These are phyloP conservation scores for Hirtodrosophila duncani DNA, from an alignment of 2,888 invertebrate genomes.

Conservation along the genomic window DNA sequence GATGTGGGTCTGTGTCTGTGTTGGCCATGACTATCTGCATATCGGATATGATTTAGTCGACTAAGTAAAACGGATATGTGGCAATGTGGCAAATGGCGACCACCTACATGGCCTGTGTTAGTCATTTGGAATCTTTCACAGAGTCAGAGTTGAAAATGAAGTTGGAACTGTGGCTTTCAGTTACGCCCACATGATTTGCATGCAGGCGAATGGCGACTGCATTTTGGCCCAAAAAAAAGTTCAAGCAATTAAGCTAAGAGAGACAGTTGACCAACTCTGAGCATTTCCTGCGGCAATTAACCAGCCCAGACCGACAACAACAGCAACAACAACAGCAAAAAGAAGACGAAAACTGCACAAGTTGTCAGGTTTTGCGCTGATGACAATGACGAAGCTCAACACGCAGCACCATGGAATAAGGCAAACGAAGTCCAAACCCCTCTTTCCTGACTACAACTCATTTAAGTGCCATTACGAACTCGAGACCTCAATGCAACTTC, in stretches of 20 bases:
- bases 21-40: no score
- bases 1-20: no score
- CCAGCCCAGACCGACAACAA: constrained; percentile 38
- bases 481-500: not conserved
- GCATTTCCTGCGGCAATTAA: constrained; percentile 70
- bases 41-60: constrained; percentile 47
- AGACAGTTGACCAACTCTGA: constrained; percentile 62
- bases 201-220: no score
- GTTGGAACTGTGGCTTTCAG: no score
- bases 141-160: no score
- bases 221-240: constrained; percentile 57
- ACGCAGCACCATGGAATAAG: constrained; percentile 14
- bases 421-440: constrained; percentile 45
- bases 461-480: constrained; percentile 64
- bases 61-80: constrained; percentile 37
- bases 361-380: constrained; percentile 60
- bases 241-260: constrained; percentile 64
- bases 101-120: constrained; percentile 52
- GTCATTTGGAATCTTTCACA: constrained; percentile 28
- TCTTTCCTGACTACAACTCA: constrained; percentile 55
- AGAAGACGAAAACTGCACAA: constrained; percentile 44
- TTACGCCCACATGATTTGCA: constrained; percentile 47
- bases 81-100: constrained; percentile 24
- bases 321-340: constrained; percentile 4
- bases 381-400: constrained; percentile 32